Evolutionary conservation across 2,113 vertebrate species (phyloP), one percentile per base, ranked within the genome.

Genomic region (Thinocorus orbignyianus): DNA sequence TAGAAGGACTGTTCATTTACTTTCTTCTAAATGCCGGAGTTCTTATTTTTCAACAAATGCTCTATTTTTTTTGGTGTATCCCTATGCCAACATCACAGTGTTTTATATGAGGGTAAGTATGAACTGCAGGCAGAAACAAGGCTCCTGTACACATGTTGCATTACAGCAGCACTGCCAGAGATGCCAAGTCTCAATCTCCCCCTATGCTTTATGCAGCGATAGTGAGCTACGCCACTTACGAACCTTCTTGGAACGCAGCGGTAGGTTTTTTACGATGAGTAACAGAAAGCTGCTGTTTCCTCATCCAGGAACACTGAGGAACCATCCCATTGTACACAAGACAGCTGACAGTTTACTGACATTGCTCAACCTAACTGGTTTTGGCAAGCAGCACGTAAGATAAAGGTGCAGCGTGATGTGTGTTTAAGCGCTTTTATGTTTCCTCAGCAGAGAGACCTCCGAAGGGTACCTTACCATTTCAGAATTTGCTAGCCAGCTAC

Each of bases 1-100:
- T 94, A 94, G 95, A 93, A 96, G 80, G 92, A 95, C 88, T 93
- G 83, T 94, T 96, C 95, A 92, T 86, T 97, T 96, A 94, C 95
- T 95, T 91, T 89, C 86, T 88, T 79, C 81, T 91, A 85, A 96
- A 91, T 18, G 70, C 81, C 25, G 58, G 88, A 96, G 94, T 77
- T 90, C 86, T 91, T 95, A 85, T 94, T 92, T 93, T 95, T 92
- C 88, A 94, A 94, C 91, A 95, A 95, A 62, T 1, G 14, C 49
- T 86, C 80, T 85, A 11, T n/a, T 88, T 88, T 88, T 85, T 95
- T 94, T 31, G 55, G 55, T 84, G 57, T 14, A 92, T 79, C 86
- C 91, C 60, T 72, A 85, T 89, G 89, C 95, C 91, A 90, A 72
- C 83, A 95, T 89, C 92, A 35, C 82, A 81, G 93, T 49, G 81